Evolutionary conservation across 2,888 invertebrate genomes (phyloP).

Genomic region (Fragum sueziense): DNA sequence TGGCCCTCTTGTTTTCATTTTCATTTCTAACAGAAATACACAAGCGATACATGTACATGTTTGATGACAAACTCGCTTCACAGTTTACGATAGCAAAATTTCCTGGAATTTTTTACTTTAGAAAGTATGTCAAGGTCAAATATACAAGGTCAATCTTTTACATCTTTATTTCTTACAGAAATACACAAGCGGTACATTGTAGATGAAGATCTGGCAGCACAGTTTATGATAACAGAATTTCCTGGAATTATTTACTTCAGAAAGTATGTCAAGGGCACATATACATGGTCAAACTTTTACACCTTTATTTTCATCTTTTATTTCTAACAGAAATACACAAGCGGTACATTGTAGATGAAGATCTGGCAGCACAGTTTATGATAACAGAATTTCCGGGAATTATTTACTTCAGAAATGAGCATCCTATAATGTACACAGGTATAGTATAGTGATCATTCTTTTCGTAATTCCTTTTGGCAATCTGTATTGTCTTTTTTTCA

Average conservation of each 20-base stretch:
- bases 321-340: constrained; percentile 56
- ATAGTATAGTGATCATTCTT: constrained; percentile 19
- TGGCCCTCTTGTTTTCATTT: no score
- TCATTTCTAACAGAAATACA: constrained; percentile 56
- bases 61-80: constrained; percentile 46
- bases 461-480: no score
- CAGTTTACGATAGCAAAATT: constrained; percentile 54
- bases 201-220: constrained; percentile 45
- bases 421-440: constrained; percentile 69
- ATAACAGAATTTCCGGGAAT: constrained; percentile 59
- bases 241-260: constrained; percentile 67
- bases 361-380: constrained; percentile 54
- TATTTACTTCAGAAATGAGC: constrained; percentile 62
- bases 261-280: no score
- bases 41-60: constrained; percentile 38
- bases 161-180: constrained; percentile 46
- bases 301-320: not conserved
- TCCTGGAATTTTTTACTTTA: constrained; percentile 65
- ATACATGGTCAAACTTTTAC: no score
- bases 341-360: constrained; percentile 47
- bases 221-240: constrained; percentile 57
- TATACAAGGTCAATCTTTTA: not conserved
- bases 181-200: constrained; percentile 44
- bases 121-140: constrained; percentile 11
- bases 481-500: no score